Conservation (phyloP, 1,140 invertebrate genomes). For the Temnothorax curvispinosus region DNA sequence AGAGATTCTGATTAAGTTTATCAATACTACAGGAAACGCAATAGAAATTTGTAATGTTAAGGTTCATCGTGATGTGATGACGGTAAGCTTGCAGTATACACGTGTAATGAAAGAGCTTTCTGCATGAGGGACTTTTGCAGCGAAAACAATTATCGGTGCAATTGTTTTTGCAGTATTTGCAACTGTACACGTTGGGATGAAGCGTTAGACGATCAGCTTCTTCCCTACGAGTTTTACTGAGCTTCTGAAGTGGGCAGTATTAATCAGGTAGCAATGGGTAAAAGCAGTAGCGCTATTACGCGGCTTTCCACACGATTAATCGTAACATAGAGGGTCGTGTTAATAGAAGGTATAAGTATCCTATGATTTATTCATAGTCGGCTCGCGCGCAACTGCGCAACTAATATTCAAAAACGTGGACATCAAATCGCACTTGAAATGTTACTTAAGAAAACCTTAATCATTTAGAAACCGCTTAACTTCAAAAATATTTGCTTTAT, state of each 20-base stretch:
- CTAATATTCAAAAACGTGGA: background rate
- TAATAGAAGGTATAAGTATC: constrained; percentile 46
- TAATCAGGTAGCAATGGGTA: constrained; percentile 21
- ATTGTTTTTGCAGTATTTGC: too few relatives aligned
- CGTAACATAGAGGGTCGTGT: constrained; percentile 1
- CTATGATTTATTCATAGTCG: constrained; percentile 37
- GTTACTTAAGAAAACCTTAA: background rate
- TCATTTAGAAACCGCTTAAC: background rate
- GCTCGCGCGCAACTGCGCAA: background rate
- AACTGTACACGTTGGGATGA: too few relatives aligned
- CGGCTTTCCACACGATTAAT: constrained; percentile 34
- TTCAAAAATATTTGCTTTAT: background rate
- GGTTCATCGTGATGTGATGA: too few relatives aligned
- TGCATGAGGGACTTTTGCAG: too few relatives aligned
- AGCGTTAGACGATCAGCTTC: background rate
- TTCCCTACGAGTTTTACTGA: background rate
- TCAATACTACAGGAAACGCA: too few relatives aligned
- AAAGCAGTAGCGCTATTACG: constrained; percentile 32
- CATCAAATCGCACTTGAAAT: background rate
- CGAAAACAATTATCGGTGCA: too few relatives aligned
- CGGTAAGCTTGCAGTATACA: too few relatives aligned
- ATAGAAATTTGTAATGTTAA: too few relatives aligned
- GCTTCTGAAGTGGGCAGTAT: background rate
- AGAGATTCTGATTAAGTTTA: too few relatives aligned
- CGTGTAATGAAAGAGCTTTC: too few relatives aligned